These are phyloP conservation scores for Hermaeophaga mercurialis DNA, from an alignment of 2,888 invertebrate species.

Conservation along the genomic window DNA sequence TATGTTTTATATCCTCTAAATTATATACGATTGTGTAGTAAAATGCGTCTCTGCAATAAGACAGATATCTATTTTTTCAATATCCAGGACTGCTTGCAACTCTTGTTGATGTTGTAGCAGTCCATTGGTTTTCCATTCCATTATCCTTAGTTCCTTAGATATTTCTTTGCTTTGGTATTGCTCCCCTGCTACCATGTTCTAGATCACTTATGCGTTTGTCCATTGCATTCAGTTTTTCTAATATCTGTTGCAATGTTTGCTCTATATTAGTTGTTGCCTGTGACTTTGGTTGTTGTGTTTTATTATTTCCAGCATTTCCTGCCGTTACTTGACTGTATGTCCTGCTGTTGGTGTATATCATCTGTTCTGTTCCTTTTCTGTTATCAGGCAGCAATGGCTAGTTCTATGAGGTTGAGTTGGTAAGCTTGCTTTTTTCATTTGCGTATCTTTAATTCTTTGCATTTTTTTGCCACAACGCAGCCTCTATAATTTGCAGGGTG, in stretches of 20 bases:
- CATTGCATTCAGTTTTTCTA: constrained; percentile 3
- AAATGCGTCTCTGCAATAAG: background rate
- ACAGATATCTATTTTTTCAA: background rate
- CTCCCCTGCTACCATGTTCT: background rate
- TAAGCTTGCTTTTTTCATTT: no score
- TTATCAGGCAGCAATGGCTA: background rate
- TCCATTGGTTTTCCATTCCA: background rate
- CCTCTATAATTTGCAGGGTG: background rate
- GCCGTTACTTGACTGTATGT: constrained; percentile 2
- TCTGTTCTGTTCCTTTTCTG: background rate
- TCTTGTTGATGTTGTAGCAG: background rate
- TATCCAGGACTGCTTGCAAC: background rate
- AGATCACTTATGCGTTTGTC: constrained; percentile 8
- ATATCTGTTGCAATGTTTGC: constrained; percentile 4
- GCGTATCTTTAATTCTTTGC: no score
- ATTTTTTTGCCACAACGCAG: background rate
- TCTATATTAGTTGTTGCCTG: constrained; percentile 6
- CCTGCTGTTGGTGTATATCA: constrained; percentile 4
- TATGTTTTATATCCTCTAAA: background rate
- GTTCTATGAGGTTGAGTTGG: no score
- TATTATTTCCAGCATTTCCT: constrained; percentile 3
- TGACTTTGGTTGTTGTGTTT: background rate
- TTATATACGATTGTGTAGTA: background rate
- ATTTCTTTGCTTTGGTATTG: background rate
- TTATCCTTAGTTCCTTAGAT: constrained; percentile 1